These are phyloP conservation scores for Aromia moschata DNA, from an alignment of 2,888 invertebrate genomes.

Conservation along the genomic window DNA sequence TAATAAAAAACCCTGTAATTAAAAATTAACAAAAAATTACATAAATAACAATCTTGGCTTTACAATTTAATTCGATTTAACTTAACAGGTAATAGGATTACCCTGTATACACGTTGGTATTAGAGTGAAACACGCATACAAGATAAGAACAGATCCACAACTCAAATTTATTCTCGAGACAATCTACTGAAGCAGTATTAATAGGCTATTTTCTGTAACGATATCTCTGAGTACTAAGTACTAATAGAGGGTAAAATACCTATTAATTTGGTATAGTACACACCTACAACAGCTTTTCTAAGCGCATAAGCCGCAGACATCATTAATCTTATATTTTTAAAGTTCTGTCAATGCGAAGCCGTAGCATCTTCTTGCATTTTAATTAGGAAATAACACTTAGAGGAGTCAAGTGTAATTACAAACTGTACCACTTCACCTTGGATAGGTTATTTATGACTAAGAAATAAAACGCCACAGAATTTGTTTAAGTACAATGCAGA, in stretches of 20 bases:
- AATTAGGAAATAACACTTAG: constrained; percentile 38
- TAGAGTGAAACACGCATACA: too few relatives aligned
- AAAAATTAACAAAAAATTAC: too few relatives aligned
- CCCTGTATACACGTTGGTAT: too few relatives aligned
- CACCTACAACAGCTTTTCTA: not conserved
- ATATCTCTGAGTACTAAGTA: too few relatives aligned
- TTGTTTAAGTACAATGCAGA: too few relatives aligned
- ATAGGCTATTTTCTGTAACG: too few relatives aligned
- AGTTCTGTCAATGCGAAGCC: constrained; percentile 6
- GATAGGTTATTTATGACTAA: constrained; percentile 7
- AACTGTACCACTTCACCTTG: constrained; percentile 13
- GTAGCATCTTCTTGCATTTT: constrained; percentile 21
- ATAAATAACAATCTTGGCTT: too few relatives aligned
- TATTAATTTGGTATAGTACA: not conserved
- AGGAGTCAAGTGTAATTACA: constrained; percentile 11
- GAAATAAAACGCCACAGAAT: constrained; percentile 7
- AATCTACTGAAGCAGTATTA: not conserved
- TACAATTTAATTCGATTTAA: too few relatives aligned
- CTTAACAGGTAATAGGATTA: too few relatives aligned
- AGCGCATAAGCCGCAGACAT: not conserved
- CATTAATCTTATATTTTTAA: constrained; percentile 15
- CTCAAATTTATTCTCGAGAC: not conserved
- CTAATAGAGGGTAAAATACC: too few relatives aligned
- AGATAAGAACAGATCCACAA: too few relatives aligned
- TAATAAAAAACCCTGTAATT: too few relatives aligned